Percentiles rank a stretch among this genome's conserved stretches.
Conservation (phyloP, 1,140 invertebrate genomes). For the Pogonomyrmex californicus region DNA sequence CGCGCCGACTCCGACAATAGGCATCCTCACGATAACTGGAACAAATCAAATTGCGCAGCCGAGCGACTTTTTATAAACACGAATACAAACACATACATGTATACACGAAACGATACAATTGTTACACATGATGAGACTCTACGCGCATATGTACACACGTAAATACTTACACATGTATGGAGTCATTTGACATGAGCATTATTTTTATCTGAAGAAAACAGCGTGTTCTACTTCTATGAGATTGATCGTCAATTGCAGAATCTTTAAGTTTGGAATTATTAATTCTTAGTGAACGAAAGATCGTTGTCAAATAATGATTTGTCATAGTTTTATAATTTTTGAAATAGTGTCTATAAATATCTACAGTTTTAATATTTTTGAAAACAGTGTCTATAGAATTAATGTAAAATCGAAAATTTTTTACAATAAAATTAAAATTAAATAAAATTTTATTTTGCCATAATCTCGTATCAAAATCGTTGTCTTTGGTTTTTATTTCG, state of each 20-base stretch:
- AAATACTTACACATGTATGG: neutral
- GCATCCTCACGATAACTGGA: conserved; percentile 47
- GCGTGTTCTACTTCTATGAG: too few relatives aligned
- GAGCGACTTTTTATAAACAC: conserved; percentile 62
- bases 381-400: neutral
- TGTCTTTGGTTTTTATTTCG: neutral
- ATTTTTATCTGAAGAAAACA: neutral
- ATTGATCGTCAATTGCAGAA: neutral
- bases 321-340: neutral
- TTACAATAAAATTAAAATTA: neutral
- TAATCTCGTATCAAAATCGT: neutral
- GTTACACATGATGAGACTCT: conserved; percentile 22
- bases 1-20: conserved; percentile 7
- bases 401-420: neutral
- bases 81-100: neutral
- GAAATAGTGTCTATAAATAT: neutral
- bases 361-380: neutral
- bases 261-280: neutral
- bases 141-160: neutral
- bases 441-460: neutral
- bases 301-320: neutral
- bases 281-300: neutral
- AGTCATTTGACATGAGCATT: neutral
- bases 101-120: neutral
- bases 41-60: conserved; percentile 71